Evolutionary conservation across 2,113 vertebrate genomes (phyloP), one percentile per base, ranked within the genome.

Genomic region (Hippoglossus stenolepis): DNA sequence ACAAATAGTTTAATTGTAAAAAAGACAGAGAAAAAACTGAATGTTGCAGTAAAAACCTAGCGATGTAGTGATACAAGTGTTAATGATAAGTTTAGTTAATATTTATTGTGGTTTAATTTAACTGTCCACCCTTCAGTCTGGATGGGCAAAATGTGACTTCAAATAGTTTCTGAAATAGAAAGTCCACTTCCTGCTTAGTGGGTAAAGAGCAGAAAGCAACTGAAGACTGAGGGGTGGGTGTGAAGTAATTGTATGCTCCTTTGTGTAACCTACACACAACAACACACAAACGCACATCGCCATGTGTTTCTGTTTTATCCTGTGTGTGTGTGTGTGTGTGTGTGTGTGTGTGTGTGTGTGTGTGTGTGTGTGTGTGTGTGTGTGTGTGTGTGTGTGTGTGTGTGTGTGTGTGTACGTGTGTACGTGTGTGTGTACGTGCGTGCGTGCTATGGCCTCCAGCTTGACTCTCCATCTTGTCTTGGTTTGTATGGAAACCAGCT

Each of bases 241-340:
- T 76, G 56, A 85, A 83, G 75, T 83, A 21, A 83, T 77, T 79
- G 80, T 70, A 63, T 66, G 71, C 69, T 67, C 40, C 60, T 80
- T 67, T 69, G 71, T 84, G 73, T 85, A 47, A 72, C 47, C 66
- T 2, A 59, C 15, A 49, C n/a, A 10, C 31, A 31, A 31, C 31
- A 31, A 31, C 31, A 31, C 54, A 59, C 59, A 57, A 2, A 31
- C 40, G 31, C 61, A 51, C 24, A 49, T 49, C 71, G 65, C 90
- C 92, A 92, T 91, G 92, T 96, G 95, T 95, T 97, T 96, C 91
- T 94, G 59, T 90, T 97, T 96, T 94, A 89, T 68, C 43, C 21
- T 57, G 1, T 63, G 79, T 75, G 43, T 61, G 58, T 65, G n/a
- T 18, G 63, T 54, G 65, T 26, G 31, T 31, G 31, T 7, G 31